These are phyloP conservation scores for Crocallis elinguaria DNA, from an alignment of 2,888 invertebrate species.

Conservation along the genomic window DNA sequence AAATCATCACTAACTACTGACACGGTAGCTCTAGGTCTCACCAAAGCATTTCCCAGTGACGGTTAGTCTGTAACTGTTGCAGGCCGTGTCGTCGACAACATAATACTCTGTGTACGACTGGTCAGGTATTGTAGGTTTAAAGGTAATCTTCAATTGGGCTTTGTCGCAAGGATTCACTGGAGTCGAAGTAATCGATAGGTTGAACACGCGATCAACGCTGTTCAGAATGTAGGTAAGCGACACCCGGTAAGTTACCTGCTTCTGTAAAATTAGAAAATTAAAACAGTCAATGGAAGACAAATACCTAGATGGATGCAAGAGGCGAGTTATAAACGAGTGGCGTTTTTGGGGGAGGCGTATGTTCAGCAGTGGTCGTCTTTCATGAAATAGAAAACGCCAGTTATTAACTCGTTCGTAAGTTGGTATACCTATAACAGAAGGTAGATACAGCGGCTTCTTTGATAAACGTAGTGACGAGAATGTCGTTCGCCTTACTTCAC, in stretches of 20 bases:
- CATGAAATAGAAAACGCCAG: too few species aligned
- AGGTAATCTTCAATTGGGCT: constrained; percentile 59
- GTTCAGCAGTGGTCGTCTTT: too few species aligned
- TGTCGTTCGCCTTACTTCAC: too few species aligned
- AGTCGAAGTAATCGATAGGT: constrained; percentile 57
- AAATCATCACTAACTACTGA: too few species aligned
- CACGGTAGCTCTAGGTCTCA: constrained; percentile 42
- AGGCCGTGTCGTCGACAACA: constrained; percentile 65
- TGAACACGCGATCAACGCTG: constrained; percentile 71
- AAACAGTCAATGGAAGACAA: background rate
- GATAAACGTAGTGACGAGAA: too few species aligned
- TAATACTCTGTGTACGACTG: constrained; percentile 77
- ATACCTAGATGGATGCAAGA: too few species aligned
- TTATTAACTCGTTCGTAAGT: too few species aligned
- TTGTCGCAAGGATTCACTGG: constrained; percentile 57
- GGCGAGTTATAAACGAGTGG: too few species aligned
- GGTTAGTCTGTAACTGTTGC: constrained; percentile 63
- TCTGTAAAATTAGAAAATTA: constrained; percentile 46
- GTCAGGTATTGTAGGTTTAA: constrained; percentile 63
- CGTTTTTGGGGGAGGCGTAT: too few species aligned
- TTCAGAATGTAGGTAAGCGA: constrained; percentile 67
- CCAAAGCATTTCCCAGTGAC: constrained; percentile 72
- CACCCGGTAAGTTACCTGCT: constrained; percentile 59
- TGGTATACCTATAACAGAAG: too few species aligned
- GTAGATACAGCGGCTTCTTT: too few species aligned